Evolutionary conservation across 2,113 vertebrate genomes (phyloP).

Genomic region (Dermatemys mawii): DNA sequence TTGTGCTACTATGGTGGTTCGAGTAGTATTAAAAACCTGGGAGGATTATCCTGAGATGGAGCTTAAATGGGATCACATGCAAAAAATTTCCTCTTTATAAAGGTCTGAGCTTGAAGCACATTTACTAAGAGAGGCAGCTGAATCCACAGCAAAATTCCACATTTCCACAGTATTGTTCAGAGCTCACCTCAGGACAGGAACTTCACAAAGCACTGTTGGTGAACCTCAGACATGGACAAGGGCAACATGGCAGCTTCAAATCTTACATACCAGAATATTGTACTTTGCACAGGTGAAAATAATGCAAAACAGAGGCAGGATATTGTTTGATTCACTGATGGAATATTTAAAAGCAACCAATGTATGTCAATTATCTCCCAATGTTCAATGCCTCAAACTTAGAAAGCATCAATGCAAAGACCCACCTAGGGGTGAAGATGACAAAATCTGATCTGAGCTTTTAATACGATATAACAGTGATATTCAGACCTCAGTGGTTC

Average conservation of each 20-base stretch:
- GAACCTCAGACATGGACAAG: not conserved
- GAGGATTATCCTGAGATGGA: not conserved
- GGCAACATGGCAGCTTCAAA: not conserved
- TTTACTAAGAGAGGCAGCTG: not conserved
- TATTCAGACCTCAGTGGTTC: too few relatives aligned
- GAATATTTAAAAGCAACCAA: not conserved
- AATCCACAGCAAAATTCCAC: not conserved
- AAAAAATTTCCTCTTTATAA: not conserved
- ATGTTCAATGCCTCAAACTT: not conserved
- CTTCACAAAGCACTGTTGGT: not conserved
- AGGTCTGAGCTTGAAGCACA: not conserved
- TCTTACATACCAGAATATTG: accelerated
- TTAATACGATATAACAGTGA: not conserved
- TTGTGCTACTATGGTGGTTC: not conserved
- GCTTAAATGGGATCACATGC: not conserved
- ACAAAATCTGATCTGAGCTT: not conserved
- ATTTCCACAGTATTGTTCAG: too few relatives aligned
- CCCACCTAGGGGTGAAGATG: not conserved
- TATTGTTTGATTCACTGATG: not conserved
- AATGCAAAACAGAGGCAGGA: not conserved
- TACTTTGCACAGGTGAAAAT: not conserved
- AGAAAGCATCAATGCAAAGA: not conserved
- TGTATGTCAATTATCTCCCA: not conserved
- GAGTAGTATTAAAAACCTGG: not conserved
- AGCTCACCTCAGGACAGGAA: not conserved